Conservation (phyloP, 1,140 invertebrate species). For the Drosophila burlai region DNA sequence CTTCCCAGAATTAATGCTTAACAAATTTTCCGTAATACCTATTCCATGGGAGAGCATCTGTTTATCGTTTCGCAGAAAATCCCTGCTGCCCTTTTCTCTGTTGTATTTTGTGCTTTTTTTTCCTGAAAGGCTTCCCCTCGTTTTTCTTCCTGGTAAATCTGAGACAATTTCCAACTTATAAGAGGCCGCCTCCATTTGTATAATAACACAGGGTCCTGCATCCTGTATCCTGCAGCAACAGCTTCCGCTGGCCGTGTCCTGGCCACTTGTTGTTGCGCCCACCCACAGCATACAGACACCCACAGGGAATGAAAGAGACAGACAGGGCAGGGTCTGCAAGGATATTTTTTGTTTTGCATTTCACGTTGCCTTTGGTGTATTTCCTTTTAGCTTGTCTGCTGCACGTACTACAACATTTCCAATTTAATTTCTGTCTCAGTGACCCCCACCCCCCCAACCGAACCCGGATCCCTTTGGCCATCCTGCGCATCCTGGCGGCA, state of each 20-base stretch:
- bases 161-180: slow-evolving; percentile 80
- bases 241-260: slow-evolving; percentile 65
- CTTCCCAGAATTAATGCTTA: slow-evolving; percentile 11
- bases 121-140: slow-evolving; percentile 5
- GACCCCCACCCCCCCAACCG: background rate
- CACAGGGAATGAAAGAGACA: background rate
- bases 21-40: slow-evolving; percentile 3
- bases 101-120: slow-evolving; percentile 7
- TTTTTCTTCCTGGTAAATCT: slow-evolving; percentile 67
- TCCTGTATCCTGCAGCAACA: slow-evolving; percentile 55
- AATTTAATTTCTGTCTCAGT: slow-evolving; percentile 80
- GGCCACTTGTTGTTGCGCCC: slow-evolving; percentile 75
- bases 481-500: slow-evolving; percentile 17
- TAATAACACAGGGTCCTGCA: slow-evolving; percentile 73
- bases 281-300: slow-evolving; percentile 6
- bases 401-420: slow-evolving; percentile 74
- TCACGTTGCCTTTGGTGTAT: slow-evolving; percentile 71
- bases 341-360: slow-evolving; percentile 57
- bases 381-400: slow-evolving; percentile 73
- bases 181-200: slow-evolving; percentile 70
- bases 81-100: background rate
- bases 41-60: slow-evolving; percentile 18
- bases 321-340: background rate
- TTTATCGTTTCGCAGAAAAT: slow-evolving; percentile 21
- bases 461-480: slow-evolving; percentile 10